A percentile compares a stretch with the other conserved stretches of the same genome.
These are phyloP conservation scores for Diacarnus erythraeanus DNA, from an alignment of 37 sponge, comb jelly and placozoan genomes.

Conservation along the genomic window DNA sequence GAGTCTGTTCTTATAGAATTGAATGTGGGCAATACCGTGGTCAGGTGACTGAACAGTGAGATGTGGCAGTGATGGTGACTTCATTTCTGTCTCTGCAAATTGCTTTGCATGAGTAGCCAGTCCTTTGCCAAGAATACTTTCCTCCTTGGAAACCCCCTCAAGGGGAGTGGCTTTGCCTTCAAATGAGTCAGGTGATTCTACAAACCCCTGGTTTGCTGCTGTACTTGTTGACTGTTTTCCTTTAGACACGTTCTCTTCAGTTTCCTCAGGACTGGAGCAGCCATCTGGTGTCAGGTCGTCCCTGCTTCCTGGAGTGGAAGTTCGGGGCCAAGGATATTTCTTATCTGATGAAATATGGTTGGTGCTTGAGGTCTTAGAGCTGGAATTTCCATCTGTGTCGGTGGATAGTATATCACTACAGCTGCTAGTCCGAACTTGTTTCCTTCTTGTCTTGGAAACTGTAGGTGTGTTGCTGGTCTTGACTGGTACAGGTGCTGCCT, in stretches of 20 bases:
- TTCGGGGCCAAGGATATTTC: slow-evolving; percentile 7
- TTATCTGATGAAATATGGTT: neutral
- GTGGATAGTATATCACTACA: neutral
- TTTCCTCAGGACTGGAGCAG: slow-evolving; percentile 35
- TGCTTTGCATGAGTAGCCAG: slow-evolving; percentile 25
- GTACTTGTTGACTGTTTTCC: neutral
- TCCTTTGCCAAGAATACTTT: neutral
- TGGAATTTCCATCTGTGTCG: neutral
- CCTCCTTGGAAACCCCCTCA: no score
- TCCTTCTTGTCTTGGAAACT: neutral
- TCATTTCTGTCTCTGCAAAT: neutral
- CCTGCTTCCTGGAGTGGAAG: slow-evolving; percentile 43
- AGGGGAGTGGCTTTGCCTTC: neutral
- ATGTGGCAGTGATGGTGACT: neutral
- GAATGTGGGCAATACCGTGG: neutral
- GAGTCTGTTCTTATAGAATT: neutral
- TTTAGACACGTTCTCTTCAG: neutral
- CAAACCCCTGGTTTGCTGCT: neutral
- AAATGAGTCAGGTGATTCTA: neutral
- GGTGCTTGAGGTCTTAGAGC: neutral
- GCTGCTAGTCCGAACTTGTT: slow-evolving; percentile 10
- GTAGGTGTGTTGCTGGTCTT: neutral
- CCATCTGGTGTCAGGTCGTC: slow-evolving; percentile 28
- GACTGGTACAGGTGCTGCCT: neutral
- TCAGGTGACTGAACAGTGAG: slow-evolving; percentile 18